A percentile compares a stretch with the other conserved stretches of the same genome.
Evolutionary conservation across 1,140 invertebrate species (phyloP).

Genomic region (Diachasmimorpha longicaudata): DNA sequence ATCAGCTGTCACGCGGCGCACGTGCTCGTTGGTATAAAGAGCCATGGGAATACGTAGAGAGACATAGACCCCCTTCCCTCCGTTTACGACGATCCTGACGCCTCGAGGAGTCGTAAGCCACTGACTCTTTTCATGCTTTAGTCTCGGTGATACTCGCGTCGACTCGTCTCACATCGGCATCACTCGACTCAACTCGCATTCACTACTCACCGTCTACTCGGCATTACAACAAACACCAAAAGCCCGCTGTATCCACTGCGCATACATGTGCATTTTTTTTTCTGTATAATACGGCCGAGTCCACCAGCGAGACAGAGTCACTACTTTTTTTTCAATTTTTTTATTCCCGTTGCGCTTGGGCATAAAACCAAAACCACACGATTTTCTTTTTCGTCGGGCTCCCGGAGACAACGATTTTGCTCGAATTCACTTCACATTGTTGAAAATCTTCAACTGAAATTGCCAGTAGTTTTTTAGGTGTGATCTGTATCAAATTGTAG

Average conservation of each 20-base stretch:
- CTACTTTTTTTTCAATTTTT: conserved; percentile 1
- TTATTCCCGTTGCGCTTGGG: not conserved
- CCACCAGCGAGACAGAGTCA: not conserved
- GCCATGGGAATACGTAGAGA: conserved; percentile 33
- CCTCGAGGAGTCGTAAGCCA: conserved; percentile 55
- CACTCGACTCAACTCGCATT: conserved; percentile 33
- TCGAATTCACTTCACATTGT: not conserved
- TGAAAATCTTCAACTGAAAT: too few relatives aligned
- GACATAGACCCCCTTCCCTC: conserved; percentile 23
- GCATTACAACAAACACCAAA: conserved; percentile 1
- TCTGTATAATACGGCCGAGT: not conserved
- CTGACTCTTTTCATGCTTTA: conserved; percentile 41
- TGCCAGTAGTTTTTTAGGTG: too few relatives aligned
- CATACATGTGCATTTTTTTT: not conserved
- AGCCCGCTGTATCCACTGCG: not conserved
- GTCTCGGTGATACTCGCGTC: conserved; percentile 28
- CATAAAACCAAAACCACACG: not conserved
- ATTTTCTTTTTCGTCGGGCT: not conserved
- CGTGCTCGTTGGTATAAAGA: conserved; percentile 40
- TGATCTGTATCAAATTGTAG: too few relatives aligned
- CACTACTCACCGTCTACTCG: not conserved
- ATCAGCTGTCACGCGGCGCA: conserved; percentile 53
- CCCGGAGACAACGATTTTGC: not conserved
- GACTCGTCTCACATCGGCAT: conserved; percentile 39
- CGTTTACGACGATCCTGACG: conserved; percentile 46